Evolutionary conservation across 2,113 vertebrate genomes (phyloP), one percentile per base, ranked within the genome.

Genomic region (Oryzias melastigma): DNA sequence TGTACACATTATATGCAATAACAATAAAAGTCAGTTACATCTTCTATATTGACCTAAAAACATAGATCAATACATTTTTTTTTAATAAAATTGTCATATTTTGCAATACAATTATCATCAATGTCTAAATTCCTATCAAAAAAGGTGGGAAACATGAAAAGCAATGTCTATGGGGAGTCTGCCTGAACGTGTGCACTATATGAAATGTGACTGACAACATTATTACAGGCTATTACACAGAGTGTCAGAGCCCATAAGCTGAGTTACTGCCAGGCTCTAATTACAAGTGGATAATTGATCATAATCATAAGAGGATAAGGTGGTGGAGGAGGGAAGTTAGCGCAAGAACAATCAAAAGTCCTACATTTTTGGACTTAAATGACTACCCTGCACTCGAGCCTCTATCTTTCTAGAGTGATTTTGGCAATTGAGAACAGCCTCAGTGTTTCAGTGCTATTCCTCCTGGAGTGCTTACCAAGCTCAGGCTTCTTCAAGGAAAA

Each of bases 231-330:
- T 82, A 79, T 86, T 79, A 83, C 75, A 71, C 74, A 56, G 80
- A 80, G 70, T 85, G 71, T 71, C 75, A 75, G 73, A 65, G 71
- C 72, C 68, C 67, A 78, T 77, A 71, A 73, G 68, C 68, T 72
- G 76, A 82, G 75, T 81, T 83, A 84, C 78, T 87, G 82, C 70
- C 68, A 82, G 74, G 68, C 65, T 88, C 64, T 84, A 86, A 86
- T 88, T 86, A 83, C 62, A 77, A 85, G 68, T 79, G 78, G 76
- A 85, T 88, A 89, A 90, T 83, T 88, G 81, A 85, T 85, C 83
- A 75, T 85, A 82, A 89, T 85, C 80, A 82, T 70, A 78, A 77
- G 80, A 84, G 78, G 73, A 81, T 81, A 78, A 71, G 65, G 67
- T 77, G 70, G 73, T 73, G 76, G 74, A 77, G 74, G 71, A 81